Percentiles rank a stretch among this genome's conserved stretches.
Conservation (phyloP, 64 coral and sea anemone species). For the Montipora capricornis region DNA sequence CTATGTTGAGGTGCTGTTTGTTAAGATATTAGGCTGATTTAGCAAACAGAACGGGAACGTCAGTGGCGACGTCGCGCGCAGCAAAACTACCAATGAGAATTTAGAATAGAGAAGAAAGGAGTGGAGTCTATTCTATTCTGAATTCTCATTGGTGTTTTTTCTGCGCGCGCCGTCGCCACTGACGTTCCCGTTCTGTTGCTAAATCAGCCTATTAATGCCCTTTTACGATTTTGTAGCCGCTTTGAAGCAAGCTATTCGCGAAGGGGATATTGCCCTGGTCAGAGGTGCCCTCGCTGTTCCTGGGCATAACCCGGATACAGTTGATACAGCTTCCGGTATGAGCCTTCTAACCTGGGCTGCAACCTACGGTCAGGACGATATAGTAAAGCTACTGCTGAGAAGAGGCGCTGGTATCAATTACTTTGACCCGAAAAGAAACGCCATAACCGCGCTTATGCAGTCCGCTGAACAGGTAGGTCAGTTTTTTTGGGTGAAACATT, state of each 20-base stretch:
- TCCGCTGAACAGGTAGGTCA: slow-evolving; percentile 76
- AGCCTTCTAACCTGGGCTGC: slow-evolving; percentile 76
- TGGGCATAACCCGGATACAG: slow-evolving; percentile 55
- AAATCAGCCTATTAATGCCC: too few relatives aligned
- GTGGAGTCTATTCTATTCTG: too few relatives aligned
- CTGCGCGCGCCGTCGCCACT: too few relatives aligned
- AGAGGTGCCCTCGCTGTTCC: slow-evolving; percentile 60
- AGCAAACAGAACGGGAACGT: too few relatives aligned
- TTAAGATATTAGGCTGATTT: too few relatives aligned
- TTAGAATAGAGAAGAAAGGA: too few relatives aligned
- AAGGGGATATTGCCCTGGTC: slow-evolving; percentile 66
- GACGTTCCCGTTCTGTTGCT: too few relatives aligned
- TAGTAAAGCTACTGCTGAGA: slow-evolving; percentile 68
- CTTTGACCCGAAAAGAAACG: slow-evolving; percentile 63
- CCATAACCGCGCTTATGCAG: slow-evolving; percentile 74
- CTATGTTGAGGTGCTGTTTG: background rate
- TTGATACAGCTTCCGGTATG: slow-evolving; percentile 81
- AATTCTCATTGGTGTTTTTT: too few relatives aligned
- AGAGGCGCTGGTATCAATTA: slow-evolving; percentile 73
- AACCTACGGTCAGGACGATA: slow-evolving; percentile 67
- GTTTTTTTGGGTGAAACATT: background rate
- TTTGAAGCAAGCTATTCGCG: slow-evolving; percentile 62
- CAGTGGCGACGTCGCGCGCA: too few relatives aligned
- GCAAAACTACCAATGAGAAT: too few relatives aligned
- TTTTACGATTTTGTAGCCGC: background rate